phyloP scores from a whole-genome alignment of 1,140 invertebrate genomes.

The Geopemphigus sp. region DNA sequence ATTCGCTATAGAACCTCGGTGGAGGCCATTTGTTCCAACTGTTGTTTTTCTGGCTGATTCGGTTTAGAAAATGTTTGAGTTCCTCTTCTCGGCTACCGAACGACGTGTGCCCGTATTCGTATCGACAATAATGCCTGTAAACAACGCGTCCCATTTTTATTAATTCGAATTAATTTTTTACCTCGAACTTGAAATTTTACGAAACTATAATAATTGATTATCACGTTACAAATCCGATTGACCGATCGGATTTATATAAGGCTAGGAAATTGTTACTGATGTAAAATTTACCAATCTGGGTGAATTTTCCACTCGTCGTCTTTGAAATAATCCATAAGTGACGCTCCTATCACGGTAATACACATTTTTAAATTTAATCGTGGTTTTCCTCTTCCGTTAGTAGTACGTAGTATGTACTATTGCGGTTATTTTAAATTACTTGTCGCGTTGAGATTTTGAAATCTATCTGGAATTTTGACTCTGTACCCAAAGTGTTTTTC shows the following conservation, averaged over 20 bases:
- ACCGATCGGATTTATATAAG: too few species aligned
- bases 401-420: too few species aligned
- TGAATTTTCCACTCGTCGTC: slow-evolving; percentile 78
- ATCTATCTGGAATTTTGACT: slow-evolving; percentile 28
- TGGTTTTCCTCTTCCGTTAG: too few species aligned
- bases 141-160: background rate
- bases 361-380: background rate
- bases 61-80: slow-evolving; percentile 74
- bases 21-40: slow-evolving; percentile 46
- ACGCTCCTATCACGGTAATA: slow-evolving; percentile 6
- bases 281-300: slow-evolving; percentile 73
- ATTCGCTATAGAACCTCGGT: slow-evolving; percentile 35
- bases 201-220: background rate
- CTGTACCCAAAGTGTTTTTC: slow-evolving; percentile 55
- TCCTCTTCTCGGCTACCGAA: slow-evolving; percentile 76
- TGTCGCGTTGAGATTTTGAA: slow-evolving; percentile 11
- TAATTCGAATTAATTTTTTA: too few species aligned
- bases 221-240: background rate
- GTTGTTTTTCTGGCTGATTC: slow-evolving; percentile 54
- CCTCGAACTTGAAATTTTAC: too few species aligned
- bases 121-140: slow-evolving; percentile 81
- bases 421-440: background rate
- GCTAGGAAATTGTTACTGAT: background rate
- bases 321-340: slow-evolving; percentile 36
- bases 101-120: slow-evolving; percentile 66